Base-by-base conservation (phyloP, 1,140 invertebrate species). In the Macrobrachium rosenbergii region DNA sequence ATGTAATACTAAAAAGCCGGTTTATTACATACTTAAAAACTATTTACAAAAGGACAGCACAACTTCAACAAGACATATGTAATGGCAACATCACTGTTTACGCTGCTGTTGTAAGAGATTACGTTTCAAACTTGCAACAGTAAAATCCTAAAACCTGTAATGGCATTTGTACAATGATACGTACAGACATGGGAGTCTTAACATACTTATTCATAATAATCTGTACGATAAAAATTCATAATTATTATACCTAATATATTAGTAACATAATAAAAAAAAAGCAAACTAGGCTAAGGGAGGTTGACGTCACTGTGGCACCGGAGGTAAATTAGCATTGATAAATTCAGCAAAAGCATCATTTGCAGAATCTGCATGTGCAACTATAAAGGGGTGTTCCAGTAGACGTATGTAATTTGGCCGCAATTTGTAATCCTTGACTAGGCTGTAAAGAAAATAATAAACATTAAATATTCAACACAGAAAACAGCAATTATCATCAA, bases 11-110 rank as follows among this genome's bases (percentile, higher is more conserved):
- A 87, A 76, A 87, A 87, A 87, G 84, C 84, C 75, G 62, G 45
- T 87, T 80, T 87, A 87, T 81, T 81, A 86, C 73, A 58, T 87
- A 87, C 52, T 75, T 87, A 87, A 87, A 87, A 87, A 87, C 84
- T 87, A 87, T 87, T 62, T 87, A 87, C 84, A 87, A 62, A n/a
- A 69, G 72, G 84, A 87, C 78, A 87, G 69, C 78, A 87, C 84
- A 87, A 81, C 59, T 80, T 75, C 72, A 75, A 75, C 72, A 75
- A 75, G 72, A 23, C 72, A 75, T 43, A 5, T 73, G n/a, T 37
- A 75, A 23, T 43, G 45, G 72, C 72, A 75, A 43, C 28, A 75
- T n/a, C 72, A 75, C 28, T 43, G 77, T 77, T 28, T 67, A 37
- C 45, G 23, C 72, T 43, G 69, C 17, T 75, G n/a, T 72, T 37